Evolutionary conservation across 1,140 invertebrate species (phyloP).

Genomic region (Heliconius hermathena): DNA sequence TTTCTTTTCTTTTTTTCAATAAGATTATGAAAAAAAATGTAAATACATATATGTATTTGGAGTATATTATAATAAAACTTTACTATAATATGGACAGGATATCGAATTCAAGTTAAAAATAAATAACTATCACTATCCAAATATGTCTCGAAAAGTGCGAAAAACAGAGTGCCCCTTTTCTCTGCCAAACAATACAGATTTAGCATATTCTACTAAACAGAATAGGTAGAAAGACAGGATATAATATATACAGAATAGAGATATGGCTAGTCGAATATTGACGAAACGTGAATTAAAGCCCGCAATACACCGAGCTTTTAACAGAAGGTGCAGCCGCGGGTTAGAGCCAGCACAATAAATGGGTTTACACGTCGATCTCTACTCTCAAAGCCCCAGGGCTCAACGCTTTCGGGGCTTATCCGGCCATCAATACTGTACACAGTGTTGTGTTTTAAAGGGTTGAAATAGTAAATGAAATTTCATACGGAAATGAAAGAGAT

Average conservation of each 20-base stretch:
- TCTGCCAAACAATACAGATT: too few relatives aligned
- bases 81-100: too few relatives aligned
- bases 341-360: constrained; percentile 51
- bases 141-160: too few relatives aligned
- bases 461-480: constrained; percentile 38
- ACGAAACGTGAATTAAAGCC: constrained; percentile 21
- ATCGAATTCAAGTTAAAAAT: too few relatives aligned
- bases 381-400: constrained; percentile 47
- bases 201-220: too few relatives aligned
- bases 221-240: background rate
- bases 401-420: constrained; percentile 41
- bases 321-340: constrained; percentile 37
- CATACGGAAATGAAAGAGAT: constrained; percentile 32
- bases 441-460: constrained; percentile 38
- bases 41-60: too few relatives aligned
- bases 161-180: too few relatives aligned
- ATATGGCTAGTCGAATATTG: background rate
- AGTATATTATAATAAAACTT: too few relatives aligned
- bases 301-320: constrained; percentile 32
- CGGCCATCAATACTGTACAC: constrained; percentile 41
- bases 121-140: too few relatives aligned
- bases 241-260: background rate
- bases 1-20: too few relatives aligned
- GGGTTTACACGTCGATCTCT: constrained; percentile 49
- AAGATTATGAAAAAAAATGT: too few relatives aligned